Percentiles rank a stretch among this genome's conserved stretches.
Conservation (phyloP, 1,140 invertebrate species). For the Ceratoteleas bidentatus region DNA sequence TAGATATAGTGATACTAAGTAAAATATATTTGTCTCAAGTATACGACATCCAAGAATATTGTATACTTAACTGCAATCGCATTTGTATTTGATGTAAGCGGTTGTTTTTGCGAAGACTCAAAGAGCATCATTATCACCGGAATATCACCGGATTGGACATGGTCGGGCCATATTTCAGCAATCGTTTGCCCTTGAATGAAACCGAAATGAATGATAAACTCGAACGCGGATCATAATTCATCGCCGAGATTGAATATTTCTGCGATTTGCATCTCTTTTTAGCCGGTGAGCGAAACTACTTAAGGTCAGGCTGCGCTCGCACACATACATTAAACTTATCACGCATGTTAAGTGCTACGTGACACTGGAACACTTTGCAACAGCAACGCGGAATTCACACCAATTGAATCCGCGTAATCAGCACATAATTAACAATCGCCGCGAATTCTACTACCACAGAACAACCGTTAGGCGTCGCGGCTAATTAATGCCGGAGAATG, state of each 20-base stretch:
- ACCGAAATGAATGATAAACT: too few relatives aligned
- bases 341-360: conserved; percentile 49
- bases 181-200: too few relatives aligned
- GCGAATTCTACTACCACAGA: conserved; percentile 34
- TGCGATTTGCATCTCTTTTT: conserved; percentile 14
- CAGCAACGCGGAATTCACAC: conserved; percentile 63
- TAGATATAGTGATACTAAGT: too few relatives aligned
- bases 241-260: conserved; percentile 28
- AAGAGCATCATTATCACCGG: too few relatives aligned
- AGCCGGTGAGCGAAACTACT: conserved; percentile 1
- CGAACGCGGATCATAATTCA: conserved; percentile 4
- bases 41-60: too few relatives aligned
- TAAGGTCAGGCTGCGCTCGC: conserved; percentile 31
- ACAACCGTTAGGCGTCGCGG: conserved; percentile 51
- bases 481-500: conserved; percentile 45
- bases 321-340: conserved; percentile 50
- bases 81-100: too few relatives aligned
- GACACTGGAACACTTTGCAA: conserved; percentile 50
- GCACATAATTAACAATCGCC: conserved; percentile 63
- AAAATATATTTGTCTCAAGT: too few relatives aligned
- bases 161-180: too few relatives aligned
- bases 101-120: too few relatives aligned
- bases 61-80: too few relatives aligned
- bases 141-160: too few relatives aligned
- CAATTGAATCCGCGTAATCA: conserved; percentile 61